Percentiles rank a stretch among this genome's conserved stretches.
Evolutionary conservation across 2,113 vertebrate species (phyloP).

Genomic region (Aptenodytes forsteri): DNA sequence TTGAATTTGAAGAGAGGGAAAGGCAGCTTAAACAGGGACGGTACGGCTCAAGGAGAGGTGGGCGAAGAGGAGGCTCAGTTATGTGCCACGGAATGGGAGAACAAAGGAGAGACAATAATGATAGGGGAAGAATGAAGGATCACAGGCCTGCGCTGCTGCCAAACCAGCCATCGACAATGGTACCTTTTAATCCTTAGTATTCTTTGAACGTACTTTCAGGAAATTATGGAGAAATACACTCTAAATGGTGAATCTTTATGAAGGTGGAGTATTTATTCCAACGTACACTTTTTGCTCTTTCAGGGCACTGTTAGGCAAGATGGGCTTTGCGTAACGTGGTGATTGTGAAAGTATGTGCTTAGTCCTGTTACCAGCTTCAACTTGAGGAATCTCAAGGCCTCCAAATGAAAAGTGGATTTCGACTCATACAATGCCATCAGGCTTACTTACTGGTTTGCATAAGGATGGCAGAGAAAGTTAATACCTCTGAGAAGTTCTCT

Average conservation of each 20-base stretch:
- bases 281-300: neutral
- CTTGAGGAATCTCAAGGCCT: neutral
- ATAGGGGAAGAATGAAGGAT: conserved; percentile 86
- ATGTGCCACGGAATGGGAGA: conserved; percentile 80
- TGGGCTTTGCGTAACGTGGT: rapidly evolving
- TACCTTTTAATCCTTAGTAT: conserved; percentile 60
- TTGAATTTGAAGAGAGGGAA: conserved; percentile 91
- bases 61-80: conserved; percentile 79
- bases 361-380: neutral
- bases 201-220: neutral
- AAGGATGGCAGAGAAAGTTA: neutral
- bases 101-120: conserved; percentile 80
- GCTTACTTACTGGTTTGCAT: neutral
- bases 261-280: neutral
- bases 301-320: neutral
- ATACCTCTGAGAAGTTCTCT: neutral
- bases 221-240: neutral
- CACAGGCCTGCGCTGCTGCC: conserved; percentile 84
- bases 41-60: conserved; percentile 81
- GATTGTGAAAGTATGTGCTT: neutral
- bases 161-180: conserved; percentile 84
- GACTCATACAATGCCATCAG: neutral
- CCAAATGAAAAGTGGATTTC: neutral
- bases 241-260: neutral
- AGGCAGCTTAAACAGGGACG: conserved; percentile 87